A percentile compares a stretch with the other conserved stretches of the same genome.
These are phyloP conservation scores for Zygaena filipendulae DNA, from an alignment of 2,888 invertebrate species.

Conservation along the genomic window DNA sequence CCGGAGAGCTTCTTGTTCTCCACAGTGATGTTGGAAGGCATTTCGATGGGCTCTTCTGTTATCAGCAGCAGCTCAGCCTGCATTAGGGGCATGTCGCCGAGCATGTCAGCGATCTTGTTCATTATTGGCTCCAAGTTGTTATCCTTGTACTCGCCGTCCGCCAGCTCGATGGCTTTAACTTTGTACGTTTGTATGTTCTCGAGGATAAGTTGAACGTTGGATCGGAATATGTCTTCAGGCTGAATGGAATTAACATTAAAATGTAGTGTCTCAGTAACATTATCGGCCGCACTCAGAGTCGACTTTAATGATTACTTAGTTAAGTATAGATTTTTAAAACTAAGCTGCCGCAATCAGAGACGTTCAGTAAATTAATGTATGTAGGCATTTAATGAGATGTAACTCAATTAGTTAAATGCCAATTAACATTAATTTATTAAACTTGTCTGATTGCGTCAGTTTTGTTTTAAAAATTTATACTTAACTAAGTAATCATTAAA, in stretches of 20 bases:
- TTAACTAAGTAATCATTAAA: no score
- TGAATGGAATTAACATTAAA: conserved; percentile 16
- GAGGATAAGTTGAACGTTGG: conserved; percentile 74
- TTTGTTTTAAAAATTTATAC: no score
- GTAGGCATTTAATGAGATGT: no score
- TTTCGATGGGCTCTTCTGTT: conserved; percentile 51
- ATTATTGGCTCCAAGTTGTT: conserved; percentile 59
- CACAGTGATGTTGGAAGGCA: conserved; percentile 62
- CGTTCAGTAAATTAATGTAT: no score
- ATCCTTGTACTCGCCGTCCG: conserved; percentile 58
- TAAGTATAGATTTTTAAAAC: no score
- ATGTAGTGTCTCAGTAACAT: no score
- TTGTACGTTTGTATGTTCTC: conserved; percentile 76
- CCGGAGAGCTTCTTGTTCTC: conserved; percentile 71
- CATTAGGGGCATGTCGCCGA: conserved; percentile 76
- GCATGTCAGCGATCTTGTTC: conserved; percentile 63
- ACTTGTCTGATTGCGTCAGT: no score
- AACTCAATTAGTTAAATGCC: no score
- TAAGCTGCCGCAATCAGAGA: no score
- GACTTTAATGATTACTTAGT: no score
- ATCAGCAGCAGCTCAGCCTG: conserved; percentile 74
- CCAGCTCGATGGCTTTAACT: conserved; percentile 69
- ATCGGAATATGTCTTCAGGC: conserved; percentile 66
- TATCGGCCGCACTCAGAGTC: no score
- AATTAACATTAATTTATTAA: no score